These are phyloP conservation scores for Hypothenemus hampei DNA, from an alignment of 1,140 invertebrate genomes.

Conservation along the genomic window DNA sequence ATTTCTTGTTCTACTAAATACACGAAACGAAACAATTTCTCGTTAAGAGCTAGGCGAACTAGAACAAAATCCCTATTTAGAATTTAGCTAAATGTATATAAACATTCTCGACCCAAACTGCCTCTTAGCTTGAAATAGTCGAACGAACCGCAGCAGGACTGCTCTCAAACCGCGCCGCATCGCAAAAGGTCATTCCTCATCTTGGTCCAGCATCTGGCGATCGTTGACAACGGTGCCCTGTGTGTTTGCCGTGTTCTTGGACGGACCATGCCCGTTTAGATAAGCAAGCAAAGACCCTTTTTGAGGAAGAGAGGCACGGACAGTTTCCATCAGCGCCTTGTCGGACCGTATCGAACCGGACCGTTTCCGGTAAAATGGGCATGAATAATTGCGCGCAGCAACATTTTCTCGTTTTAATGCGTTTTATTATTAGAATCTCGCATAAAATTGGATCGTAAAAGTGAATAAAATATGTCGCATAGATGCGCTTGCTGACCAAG, in stretches of 20 bases:
- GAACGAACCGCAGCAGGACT: conserved; percentile 1
- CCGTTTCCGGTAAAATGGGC: conserved; percentile 12
- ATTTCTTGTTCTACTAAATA: neutral
- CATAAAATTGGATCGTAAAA: too few relatives aligned
- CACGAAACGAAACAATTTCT: neutral
- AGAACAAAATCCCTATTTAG: neutral
- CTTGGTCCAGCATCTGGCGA: conserved; percentile 5
- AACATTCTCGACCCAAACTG: neutral
- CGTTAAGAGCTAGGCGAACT: neutral
- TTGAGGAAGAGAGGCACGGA: neutral
- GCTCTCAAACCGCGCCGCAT: conserved; percentile 3
- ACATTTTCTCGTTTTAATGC: too few relatives aligned
- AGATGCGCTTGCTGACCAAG: neutral
- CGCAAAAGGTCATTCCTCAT: conserved; percentile 10
- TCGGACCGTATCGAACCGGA: conserved; percentile 8
- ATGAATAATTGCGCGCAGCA: conserved; percentile 9
- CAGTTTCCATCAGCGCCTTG: conserved; percentile 17
- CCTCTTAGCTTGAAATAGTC: neutral
- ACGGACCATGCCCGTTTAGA: too few relatives aligned
- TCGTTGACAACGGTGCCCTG: conserved; percentile 11
- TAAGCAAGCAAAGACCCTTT: conserved; percentile 24
- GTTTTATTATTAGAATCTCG: too few relatives aligned
- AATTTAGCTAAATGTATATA: neutral
- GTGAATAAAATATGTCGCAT: too few relatives aligned
- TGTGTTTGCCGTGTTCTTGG: conserved; percentile 5